These are phyloP conservation scores for Macquaria ambigua DNA, from an alignment of 2,113 vertebrate species.

Conservation along the genomic window DNA sequence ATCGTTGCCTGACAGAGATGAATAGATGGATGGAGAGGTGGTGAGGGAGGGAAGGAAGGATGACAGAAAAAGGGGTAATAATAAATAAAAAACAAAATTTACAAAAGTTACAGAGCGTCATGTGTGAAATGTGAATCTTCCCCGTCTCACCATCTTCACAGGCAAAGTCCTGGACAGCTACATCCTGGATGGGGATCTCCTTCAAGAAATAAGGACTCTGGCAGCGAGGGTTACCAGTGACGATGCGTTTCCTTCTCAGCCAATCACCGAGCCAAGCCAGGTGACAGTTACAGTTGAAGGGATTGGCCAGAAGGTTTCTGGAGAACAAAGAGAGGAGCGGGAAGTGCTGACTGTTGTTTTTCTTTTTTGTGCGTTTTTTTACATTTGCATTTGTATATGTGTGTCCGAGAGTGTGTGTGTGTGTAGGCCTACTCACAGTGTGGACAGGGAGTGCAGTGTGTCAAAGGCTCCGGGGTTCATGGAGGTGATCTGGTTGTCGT, in stretches of 20 bases:
- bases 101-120: background rate
- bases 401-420: background rate
- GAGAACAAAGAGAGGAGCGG: background rate
- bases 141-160: constrained; percentile 92
- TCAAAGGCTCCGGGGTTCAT: constrained; percentile 95
- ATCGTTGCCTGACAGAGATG: constrained; percentile 88
- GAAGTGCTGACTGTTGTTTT: background rate
- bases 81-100: background rate
- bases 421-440: constrained; percentile 87
- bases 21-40: background rate
- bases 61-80: background rate
- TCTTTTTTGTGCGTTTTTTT: background rate
- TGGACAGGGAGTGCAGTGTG: constrained; percentile 95
- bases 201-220: constrained; percentile 98
- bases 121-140: background rate
- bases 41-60: background rate
- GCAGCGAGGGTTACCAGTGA: constrained; percentile 97
- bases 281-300: constrained; percentile 99
- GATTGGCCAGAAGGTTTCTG: constrained; percentile 97
- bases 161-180: constrained; percentile 97
- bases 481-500: constrained; percentile 98
- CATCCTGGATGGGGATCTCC: constrained; percentile 98
- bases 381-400: background rate
- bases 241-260: constrained; percentile 96
- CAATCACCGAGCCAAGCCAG: constrained; percentile 97